These are phyloP conservation scores for Andricus grossulariae DNA, from an alignment of 1,140 invertebrate genomes.

Conservation along the genomic window DNA sequence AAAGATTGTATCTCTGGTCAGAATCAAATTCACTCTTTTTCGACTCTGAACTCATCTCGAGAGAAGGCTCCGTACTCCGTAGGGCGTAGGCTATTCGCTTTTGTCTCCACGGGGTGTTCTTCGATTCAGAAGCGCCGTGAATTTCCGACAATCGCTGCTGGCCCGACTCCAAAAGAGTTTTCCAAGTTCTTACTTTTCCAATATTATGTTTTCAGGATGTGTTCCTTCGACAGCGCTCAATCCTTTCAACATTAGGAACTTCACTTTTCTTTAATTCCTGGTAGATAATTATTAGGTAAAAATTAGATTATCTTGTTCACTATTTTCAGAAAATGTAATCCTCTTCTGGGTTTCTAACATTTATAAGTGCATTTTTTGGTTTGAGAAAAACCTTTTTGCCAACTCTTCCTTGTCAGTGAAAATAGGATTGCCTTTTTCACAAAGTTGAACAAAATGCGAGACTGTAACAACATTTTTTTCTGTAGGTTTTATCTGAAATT, in stretches of 20 bases:
- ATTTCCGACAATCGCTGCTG: conserved; percentile 28
- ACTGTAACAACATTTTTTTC: neutral
- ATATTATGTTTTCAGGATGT: conserved; percentile 20
- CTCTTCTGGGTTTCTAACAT: neutral
- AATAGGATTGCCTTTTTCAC: neutral
- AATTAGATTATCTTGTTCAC: neutral
- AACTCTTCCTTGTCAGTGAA: neutral
- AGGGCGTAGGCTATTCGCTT: too few relatives aligned
- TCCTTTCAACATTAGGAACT: neutral
- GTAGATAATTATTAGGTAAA: neutral
- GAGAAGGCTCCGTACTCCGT: neutral
- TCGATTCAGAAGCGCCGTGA: conserved; percentile 5
- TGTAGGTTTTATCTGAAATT: neutral
- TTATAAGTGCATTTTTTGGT: neutral
- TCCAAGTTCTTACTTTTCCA: conserved; percentile 27
- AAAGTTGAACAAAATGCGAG: conserved; percentile 6
- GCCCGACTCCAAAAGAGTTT: conserved; percentile 15
- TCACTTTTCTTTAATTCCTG: neutral
- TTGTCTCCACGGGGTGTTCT: neutral
- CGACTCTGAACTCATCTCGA: neutral
- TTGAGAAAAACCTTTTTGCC: neutral
- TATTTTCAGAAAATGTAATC: neutral
- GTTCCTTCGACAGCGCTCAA: neutral
- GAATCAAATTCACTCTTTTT: neutral
- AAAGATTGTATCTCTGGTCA: neutral